Evolutionary conservation across 2,797 vertebrate species (phyloP).

Genomic region (Epinephelus malabaricus): DNA sequence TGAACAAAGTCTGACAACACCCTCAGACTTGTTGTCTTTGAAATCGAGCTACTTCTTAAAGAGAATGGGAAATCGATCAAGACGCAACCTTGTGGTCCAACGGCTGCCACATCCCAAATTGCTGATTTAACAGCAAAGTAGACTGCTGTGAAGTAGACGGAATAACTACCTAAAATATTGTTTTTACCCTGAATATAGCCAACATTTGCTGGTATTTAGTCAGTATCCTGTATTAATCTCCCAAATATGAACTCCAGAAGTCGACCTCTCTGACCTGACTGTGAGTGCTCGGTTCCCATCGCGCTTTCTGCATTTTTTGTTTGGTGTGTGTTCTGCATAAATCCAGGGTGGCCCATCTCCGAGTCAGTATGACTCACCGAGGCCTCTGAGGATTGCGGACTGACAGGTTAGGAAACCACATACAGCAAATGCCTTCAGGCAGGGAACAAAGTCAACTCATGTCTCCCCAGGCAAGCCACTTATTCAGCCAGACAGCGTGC

Average conservation of each 20-base stretch:
- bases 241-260: conserved; percentile 15
- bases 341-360: conserved; percentile 67
- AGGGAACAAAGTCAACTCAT: conserved; percentile 69
- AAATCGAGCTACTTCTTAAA: background rate
- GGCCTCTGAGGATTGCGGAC: conserved; percentile 77
- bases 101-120: background rate
- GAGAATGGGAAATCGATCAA: background rate
- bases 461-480: conserved; percentile 65
- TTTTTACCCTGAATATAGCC: background rate
- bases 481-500: conserved; percentile 53
- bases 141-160: background rate
- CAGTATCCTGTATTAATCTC: background rate
- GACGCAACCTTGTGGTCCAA: background rate
- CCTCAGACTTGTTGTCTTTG: background rate
- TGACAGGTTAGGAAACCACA: conserved; percentile 81
- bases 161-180: background rate
- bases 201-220: background rate
- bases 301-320: conserved; percentile 42
- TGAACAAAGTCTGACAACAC: background rate
- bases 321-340: conserved; percentile 49
- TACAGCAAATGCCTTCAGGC: conserved; percentile 68
- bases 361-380: conserved; percentile 72
- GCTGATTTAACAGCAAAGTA: background rate
- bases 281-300: conserved; percentile 55
- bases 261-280: conserved; percentile 44